Evolutionary conservation across 2,113 vertebrate species (phyloP).

Genomic region (Raja brachyura): DNA sequence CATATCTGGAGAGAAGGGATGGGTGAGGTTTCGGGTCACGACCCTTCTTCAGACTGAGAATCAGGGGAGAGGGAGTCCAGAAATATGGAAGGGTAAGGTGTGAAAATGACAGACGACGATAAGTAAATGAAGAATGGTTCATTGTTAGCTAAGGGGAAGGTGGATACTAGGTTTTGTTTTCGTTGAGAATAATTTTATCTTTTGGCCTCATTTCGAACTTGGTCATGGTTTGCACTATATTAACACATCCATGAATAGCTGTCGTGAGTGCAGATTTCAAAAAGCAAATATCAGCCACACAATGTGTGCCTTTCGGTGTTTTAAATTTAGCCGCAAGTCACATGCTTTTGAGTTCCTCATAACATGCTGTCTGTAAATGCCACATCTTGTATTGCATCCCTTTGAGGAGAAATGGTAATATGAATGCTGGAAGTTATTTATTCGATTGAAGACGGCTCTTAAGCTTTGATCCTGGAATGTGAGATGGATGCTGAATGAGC

Average conservation of each 20-base stretch:
- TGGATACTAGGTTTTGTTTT: no score
- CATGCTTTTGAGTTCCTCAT: not conserved
- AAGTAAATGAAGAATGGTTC: no score
- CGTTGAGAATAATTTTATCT: no score
- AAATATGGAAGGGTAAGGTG: no score
- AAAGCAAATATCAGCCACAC: not conserved
- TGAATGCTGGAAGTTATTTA: not conserved
- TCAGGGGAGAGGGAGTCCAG: no score
- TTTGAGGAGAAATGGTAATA: not conserved
- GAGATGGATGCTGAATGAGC: conserved; percentile 1
- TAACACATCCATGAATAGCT: not conserved
- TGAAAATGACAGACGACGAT: no score
- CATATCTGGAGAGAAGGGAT: no score
- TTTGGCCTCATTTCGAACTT: no score
- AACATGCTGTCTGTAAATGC: not conserved
- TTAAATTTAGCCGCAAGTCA: not conserved
- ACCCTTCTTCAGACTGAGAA: no score
- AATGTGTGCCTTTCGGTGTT: not conserved
- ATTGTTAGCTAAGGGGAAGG: no score
- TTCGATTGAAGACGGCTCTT: not conserved
- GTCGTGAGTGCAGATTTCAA: not conserved
- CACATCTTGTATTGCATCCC: not conserved
- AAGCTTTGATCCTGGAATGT: not conserved
- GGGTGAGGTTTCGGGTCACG: no score
- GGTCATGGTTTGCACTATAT: not conserved